Evolutionary conservation across 2,888 invertebrate species (phyloP).

Genomic region (Leucophenga montana): DNA sequence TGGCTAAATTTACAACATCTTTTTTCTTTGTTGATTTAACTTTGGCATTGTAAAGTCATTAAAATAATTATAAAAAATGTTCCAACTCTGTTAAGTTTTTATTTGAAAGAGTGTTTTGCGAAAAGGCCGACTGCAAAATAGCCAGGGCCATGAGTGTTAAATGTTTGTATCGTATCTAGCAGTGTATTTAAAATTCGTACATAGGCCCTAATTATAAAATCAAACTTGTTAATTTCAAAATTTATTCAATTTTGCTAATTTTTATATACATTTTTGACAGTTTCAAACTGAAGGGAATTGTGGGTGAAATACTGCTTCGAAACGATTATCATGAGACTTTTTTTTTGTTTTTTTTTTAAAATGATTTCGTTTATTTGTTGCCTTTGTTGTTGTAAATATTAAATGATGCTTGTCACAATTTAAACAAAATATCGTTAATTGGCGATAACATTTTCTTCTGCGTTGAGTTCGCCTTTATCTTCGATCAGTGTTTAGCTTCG

Average conservation of each 20-base stretch:
- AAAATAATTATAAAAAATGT: no score
- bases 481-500: neutral
- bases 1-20: no score
- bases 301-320: conserved; percentile 34
- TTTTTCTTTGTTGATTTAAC: no score
- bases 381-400: conserved; percentile 37
- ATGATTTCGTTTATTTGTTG: conserved; percentile 19
- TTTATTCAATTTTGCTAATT: conserved; percentile 27
- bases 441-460: conserved; percentile 39
- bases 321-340: neutral
- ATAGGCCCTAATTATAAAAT: neutral
- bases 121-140: no score
- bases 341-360: neutral
- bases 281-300: conserved; percentile 20
- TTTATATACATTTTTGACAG: conserved; percentile 19
- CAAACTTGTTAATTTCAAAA: neutral
- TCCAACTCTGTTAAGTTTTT: no score
- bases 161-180: no score
- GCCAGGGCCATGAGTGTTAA: no score
- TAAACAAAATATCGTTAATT: conserved; percentile 47
- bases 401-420: conserved; percentile 43
- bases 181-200: neutral
- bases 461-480: neutral
- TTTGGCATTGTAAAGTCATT: no score
- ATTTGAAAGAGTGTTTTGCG: no score